Evolutionary conservation across 1,140 invertebrate genomes (phyloP).

Genomic region (Ericerus pela): DNA sequence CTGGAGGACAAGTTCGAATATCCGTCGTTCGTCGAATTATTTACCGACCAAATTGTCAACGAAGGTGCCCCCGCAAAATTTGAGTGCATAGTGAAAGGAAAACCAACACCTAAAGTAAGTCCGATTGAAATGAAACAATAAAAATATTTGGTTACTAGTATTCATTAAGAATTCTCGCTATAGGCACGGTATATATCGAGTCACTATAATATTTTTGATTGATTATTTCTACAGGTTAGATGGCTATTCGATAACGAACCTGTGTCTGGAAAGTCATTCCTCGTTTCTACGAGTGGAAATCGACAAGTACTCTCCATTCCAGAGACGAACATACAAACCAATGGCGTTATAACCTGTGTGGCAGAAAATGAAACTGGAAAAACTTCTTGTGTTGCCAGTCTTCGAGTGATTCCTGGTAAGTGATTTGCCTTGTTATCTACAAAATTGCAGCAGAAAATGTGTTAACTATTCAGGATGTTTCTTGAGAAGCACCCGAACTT

Average conservation of each 20-base stretch:
- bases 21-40: conserved; percentile 49
- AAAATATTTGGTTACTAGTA: too few relatives aligned
- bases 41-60: conserved; percentile 37
- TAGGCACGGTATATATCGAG: too few relatives aligned
- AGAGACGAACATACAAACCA: conserved; percentile 35
- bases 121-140: background rate
- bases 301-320: conserved; percentile 51
- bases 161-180: too few relatives aligned
- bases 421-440: too few relatives aligned
- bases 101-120: conserved; percentile 53
- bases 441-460: too few relatives aligned
- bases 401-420: conserved; percentile 25
- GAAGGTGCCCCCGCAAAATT: conserved; percentile 46
- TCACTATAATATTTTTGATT: conserved; percentile 11
- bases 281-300: conserved; percentile 51
- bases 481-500: too few relatives aligned
- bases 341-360: conserved; percentile 53
- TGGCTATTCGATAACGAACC: conserved; percentile 58
- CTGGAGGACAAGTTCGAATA: conserved; percentile 41
- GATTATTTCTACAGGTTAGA: conserved; percentile 36
- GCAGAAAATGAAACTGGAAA: conserved; percentile 61
- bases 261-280: conserved; percentile 51
- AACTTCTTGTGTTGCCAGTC: conserved; percentile 43
- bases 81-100: conserved; percentile 52
- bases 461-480: too few relatives aligned